Evolutionary conservation across 2,113 vertebrate species (phyloP), one percentile per base, ranked within the genome.

Genomic region (Dipodomys merriami): DNA sequence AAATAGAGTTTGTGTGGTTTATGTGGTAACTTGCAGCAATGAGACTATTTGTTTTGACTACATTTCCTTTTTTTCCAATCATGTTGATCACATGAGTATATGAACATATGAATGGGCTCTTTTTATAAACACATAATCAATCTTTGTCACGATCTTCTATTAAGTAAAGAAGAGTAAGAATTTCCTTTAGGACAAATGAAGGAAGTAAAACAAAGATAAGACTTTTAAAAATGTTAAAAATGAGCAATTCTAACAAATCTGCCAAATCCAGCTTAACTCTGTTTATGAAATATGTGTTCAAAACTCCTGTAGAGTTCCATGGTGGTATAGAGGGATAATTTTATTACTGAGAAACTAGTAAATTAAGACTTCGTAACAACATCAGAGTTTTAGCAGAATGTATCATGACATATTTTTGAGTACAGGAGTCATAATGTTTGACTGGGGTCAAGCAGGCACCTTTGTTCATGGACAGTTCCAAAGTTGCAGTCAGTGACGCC

Each of bases 171-270:
- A 49, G 73, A 39, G 2, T 77, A 60, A 81, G 30, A 83, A 74
- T 79, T 46, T 91, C 4, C 7, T 95, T 80, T 87, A 90, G 23
- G 11, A 69, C 18, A 85, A 92, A n/a, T 77, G 92, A 93, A 67
- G 8, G 80, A 96, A 85, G 62, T 30, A 39, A 39, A 76, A 79
- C 88, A 49, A 25, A 86, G 27, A 53, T 73, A 83, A 79, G 57
- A 74, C 62, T 96, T 86, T 79, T 1, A 1, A 82, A 92, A 91
- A 60, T 49, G 33, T 83, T 85, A 88, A 91, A n/a, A 79, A 67
- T 49, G 13, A 91, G 91, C 82, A 88, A 82, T 44, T 85, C 20
- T 18, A 90, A 27, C 57, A 94, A 60, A 94, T 71, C 35, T 18
- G 18, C 33, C 57, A 91, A 86, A 71, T 83, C 20, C 30, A 71